These are phyloP conservation scores for Sinocyclocheilus grahami DNA, from an alignment of 2,113 vertebrate species.

Conservation along the genomic window DNA sequence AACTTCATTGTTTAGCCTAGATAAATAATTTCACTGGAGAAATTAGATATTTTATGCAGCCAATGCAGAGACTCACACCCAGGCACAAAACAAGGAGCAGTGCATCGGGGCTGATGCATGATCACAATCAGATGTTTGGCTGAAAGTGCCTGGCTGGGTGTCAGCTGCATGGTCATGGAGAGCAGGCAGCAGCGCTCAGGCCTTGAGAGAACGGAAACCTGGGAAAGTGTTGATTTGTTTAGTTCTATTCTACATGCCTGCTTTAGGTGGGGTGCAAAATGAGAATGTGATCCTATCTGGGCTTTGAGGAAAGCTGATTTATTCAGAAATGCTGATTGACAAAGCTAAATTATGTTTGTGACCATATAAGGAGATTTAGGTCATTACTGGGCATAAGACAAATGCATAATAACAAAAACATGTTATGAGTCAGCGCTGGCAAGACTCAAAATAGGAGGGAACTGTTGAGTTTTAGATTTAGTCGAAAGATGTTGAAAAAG, in stretches of 20 bases:
- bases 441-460: background rate
- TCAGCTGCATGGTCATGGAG: constrained; percentile 45
- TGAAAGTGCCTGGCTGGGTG: constrained; percentile 48
- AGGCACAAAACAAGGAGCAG: constrained; percentile 31
- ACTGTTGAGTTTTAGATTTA: constrained; percentile 12
- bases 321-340: background rate
- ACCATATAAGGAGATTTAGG: constrained; percentile 24
- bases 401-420: constrained; percentile 2
- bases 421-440: constrained; percentile 25
- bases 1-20: background rate
- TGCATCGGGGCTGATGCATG: background rate
- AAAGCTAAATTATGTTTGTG: background rate
- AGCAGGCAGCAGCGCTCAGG: background rate
- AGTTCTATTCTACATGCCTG: constrained; percentile 36
- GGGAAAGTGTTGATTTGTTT: constrained; percentile 51
- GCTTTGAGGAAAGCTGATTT: background rate
- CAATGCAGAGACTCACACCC: background rate
- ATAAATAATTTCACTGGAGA: background rate
- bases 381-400: background rate
- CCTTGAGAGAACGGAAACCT: constrained; percentile 33
- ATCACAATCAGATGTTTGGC: constrained; percentile 61
- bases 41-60: background rate
- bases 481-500: background rate
- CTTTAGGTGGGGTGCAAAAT: constrained; percentile 28
- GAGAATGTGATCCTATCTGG: background rate